These are phyloP conservation scores for Camelus bactrianus DNA, from an alignment of 2,113 vertebrate species.

Conservation along the genomic window DNA sequence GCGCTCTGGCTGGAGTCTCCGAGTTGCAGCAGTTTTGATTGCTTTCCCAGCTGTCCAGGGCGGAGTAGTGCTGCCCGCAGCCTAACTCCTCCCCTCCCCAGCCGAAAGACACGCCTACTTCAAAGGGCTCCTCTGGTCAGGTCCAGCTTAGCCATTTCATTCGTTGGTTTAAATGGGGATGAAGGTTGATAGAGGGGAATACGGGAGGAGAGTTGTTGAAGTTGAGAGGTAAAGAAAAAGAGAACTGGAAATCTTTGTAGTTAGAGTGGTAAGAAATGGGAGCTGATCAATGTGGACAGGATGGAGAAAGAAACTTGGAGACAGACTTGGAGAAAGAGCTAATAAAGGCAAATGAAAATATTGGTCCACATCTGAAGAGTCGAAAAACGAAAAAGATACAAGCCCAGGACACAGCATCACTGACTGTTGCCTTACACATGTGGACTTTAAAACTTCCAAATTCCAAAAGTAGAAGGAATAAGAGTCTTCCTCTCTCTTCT, in stretches of 20 bases:
- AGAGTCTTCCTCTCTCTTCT: neutral
- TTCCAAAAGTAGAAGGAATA: neutral
- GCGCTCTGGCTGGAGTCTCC: neutral
- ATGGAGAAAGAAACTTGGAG: neutral
- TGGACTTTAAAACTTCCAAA: neutral
- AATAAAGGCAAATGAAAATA: neutral
- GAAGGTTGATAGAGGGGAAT: neutral
- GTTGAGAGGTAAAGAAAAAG: conserved; percentile 7
- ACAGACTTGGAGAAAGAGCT: neutral
- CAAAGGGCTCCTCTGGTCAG: neutral
- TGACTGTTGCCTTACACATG: neutral
- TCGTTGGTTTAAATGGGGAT: neutral
- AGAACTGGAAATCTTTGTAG: neutral
- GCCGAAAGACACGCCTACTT: conserved; percentile 64
- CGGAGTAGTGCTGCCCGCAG: neutral
- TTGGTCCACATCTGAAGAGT: neutral
- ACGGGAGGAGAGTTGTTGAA: neutral
- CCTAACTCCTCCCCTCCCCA: conserved; percentile 71
- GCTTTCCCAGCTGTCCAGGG: conserved; percentile 66
- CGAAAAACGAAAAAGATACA: neutral
- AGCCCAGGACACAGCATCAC: neutral
- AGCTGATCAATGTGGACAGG: neutral
- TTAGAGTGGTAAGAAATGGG: conserved; percentile 16
- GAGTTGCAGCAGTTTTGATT: conserved; percentile 68
- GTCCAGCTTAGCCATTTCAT: neutral